Conservation (phyloP, 2,113 vertebrate species). For the Rattus rattus region DNA sequence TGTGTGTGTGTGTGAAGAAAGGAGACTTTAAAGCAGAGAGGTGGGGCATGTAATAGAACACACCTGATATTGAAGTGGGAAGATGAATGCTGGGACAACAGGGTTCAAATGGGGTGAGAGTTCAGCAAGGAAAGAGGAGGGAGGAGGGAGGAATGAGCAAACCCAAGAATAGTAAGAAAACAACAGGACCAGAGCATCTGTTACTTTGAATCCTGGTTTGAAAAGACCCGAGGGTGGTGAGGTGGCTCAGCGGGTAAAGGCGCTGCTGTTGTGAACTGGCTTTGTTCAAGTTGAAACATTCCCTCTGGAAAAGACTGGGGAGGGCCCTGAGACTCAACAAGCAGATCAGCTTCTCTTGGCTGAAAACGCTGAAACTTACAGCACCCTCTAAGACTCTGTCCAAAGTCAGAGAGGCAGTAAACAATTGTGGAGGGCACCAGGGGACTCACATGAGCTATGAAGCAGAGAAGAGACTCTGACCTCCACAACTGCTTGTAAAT, state of each 20-base stretch:
- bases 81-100: neutral
- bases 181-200: neutral
- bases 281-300: neutral
- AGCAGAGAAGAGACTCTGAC: neutral
- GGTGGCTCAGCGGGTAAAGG: neutral
- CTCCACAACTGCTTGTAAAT: neutral
- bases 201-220: neutral
- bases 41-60: neutral
- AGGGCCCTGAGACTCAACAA: neutral
- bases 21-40: neutral
- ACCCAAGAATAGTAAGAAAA: neutral
- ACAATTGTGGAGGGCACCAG: neutral
- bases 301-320: neutral
- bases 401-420: neutral
- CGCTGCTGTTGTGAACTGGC: neutral
- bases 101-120: neutral
- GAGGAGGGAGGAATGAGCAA: neutral
- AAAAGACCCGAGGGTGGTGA: neutral
- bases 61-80: neutral
- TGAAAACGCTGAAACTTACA: neutral
- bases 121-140: neutral
- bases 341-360: neutral
- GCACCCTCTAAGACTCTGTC: neutral
- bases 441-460: neutral
- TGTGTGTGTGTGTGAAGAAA: neutral